Percentiles rank a stretch among this genome's conserved stretches.
phyloP scores from a whole-genome alignment of 1,140 invertebrate species.

The Heliconius eleuchia region DNA sequence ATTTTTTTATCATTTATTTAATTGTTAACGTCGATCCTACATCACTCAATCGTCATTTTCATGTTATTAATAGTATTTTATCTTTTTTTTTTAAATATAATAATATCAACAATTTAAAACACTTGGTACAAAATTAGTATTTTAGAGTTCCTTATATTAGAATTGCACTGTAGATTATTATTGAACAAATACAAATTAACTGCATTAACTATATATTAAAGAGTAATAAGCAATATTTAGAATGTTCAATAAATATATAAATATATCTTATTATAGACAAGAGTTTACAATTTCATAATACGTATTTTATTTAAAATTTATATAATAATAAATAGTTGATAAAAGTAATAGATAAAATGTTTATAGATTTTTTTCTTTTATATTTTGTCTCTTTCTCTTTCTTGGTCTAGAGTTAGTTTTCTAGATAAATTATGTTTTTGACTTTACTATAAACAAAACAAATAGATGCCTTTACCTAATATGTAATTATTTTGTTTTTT shows the following conservation, averaged over 20 bases:
- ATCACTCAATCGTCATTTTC: background rate
- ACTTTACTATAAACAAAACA: constrained; percentile 4
- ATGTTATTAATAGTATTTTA: background rate
- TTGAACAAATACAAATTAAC: too few relatives aligned
- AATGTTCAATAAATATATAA: background rate
- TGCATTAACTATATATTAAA: background rate
- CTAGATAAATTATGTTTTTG: background rate
- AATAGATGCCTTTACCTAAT: constrained; percentile 21
- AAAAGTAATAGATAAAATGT: background rate
- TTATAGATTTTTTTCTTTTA: background rate
- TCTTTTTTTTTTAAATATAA: background rate
- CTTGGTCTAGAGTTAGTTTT: constrained; percentile 19
- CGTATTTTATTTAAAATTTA: too few relatives aligned
- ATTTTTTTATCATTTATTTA: background rate
- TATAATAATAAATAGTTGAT: too few relatives aligned
- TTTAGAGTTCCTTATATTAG: background rate
- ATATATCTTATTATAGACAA: background rate
- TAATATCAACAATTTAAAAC: background rate
- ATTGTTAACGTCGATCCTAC: too few relatives aligned
- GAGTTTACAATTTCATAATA: background rate
- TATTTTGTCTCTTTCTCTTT: constrained; percentile 3
- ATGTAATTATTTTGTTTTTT: constrained; percentile 30
- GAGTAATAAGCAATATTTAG: background rate
- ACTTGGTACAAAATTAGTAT: constrained; percentile 1
- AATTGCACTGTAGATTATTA: background rate